These are phyloP conservation scores for Pholis gunnellus DNA, from an alignment of 2,113 vertebrate species.

Conservation along the genomic window DNA sequence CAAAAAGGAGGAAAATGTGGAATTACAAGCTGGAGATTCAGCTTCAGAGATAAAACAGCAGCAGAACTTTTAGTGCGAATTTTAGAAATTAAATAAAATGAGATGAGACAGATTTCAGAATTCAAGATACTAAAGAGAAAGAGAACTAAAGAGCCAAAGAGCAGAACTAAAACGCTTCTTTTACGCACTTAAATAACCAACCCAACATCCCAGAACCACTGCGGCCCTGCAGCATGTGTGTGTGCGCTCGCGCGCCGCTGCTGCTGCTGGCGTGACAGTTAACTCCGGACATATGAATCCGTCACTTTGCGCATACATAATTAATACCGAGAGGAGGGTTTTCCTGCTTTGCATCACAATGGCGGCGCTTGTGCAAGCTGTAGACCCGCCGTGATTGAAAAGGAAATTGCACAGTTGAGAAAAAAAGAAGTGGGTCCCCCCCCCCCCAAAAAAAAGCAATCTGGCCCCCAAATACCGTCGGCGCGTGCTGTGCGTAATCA, in stretches of 20 bases:
- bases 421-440: conserved; percentile 28
- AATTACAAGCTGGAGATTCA: no score
- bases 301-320: conserved; percentile 80
- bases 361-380: conserved; percentile 71
- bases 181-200: conserved; percentile 14
- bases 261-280: conserved; percentile 65
- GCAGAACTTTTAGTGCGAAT: no score
- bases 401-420: conserved; percentile 87
- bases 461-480: conserved; percentile 81
- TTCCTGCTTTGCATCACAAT: conserved; percentile 83
- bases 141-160: not conserved
- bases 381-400: conserved; percentile 83
- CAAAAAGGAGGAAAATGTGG: not conserved
- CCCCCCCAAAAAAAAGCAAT: conserved; percentile 77
- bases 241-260: no score
- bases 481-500: conserved; percentile 85
- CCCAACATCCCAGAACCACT: not conserved
- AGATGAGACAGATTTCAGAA: not conserved
- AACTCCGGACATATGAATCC: conserved; percentile 80
- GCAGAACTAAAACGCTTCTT: not conserved
- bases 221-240: not conserved
- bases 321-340: conserved; percentile 78
- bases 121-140: no score
- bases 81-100: no score
- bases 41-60: no score